These are phyloP conservation scores for Platysternon megacephalum DNA, from an alignment of 2,113 vertebrate genomes.

Conservation along the genomic window DNA sequence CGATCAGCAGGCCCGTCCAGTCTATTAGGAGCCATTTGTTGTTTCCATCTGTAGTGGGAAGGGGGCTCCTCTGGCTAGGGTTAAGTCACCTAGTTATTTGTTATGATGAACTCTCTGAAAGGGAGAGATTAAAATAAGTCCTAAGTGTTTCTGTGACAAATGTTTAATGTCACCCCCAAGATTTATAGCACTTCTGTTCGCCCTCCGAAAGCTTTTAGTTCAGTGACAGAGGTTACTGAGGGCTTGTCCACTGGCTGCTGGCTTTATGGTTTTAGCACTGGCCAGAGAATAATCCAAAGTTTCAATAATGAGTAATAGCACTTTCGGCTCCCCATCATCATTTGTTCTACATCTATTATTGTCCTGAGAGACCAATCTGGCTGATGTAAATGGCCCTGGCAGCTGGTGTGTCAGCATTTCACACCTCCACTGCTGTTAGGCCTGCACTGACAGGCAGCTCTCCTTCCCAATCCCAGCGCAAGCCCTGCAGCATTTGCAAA, in stretches of 20 bases:
- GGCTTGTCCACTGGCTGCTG: slow-evolving; percentile 57
- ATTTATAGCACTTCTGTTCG: slow-evolving; percentile 80
- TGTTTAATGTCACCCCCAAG: slow-evolving; percentile 73
- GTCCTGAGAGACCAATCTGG: slow-evolving; percentile 76
- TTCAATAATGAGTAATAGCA: slow-evolving; percentile 75
- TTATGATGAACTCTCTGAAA: slow-evolving; percentile 79
- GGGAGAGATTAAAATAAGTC: slow-evolving; percentile 79
- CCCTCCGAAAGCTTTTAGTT: slow-evolving; percentile 82
- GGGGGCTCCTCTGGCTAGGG: slow-evolving; percentile 51
- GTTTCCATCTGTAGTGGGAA: slow-evolving; percentile 69
- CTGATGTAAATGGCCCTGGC: slow-evolving; percentile 72
- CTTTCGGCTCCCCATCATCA: slow-evolving; percentile 79
- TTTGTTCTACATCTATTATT: slow-evolving; percentile 80
- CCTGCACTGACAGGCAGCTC: neutral
- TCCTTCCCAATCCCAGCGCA: rapidly evolving
- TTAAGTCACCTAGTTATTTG: slow-evolving; percentile 75
- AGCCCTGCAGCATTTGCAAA: neutral
- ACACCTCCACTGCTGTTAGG: slow-evolving; percentile 73
- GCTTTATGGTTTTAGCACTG: slow-evolving; percentile 68
- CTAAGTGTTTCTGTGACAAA: slow-evolving; percentile 83
- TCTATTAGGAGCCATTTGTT: slow-evolving; percentile 50
- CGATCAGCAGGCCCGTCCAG: neutral
- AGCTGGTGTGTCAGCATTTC: slow-evolving; percentile 77
- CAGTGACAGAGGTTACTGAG: slow-evolving; percentile 75
- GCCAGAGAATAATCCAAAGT: slow-evolving; percentile 69